Evolutionary conservation across 2,113 vertebrate species (phyloP).

Genomic region (Corynorhinus townsendii): DNA sequence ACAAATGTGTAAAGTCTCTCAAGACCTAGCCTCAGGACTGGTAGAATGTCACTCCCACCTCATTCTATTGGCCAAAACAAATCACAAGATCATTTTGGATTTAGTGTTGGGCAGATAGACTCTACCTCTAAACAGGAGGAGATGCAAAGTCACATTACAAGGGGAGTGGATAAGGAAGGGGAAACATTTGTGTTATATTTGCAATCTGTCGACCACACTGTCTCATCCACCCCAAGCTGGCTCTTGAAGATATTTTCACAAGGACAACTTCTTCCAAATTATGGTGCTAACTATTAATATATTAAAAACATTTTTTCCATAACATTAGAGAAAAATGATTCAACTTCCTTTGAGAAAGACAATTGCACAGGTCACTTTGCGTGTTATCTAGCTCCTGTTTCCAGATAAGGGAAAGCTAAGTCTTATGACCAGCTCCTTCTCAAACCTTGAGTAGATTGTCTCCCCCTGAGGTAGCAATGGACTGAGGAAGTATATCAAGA

Average conservation of each 20-base stretch:
- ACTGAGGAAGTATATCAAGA: neutral
- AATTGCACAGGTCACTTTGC: neutral
- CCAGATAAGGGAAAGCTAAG: neutral
- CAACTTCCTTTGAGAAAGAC: conserved; percentile 24
- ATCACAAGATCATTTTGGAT: neutral
- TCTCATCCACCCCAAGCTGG: neutral
- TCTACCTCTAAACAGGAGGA: neutral
- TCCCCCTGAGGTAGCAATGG: neutral
- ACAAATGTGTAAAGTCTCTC: neutral
- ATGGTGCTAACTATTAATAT: neutral
- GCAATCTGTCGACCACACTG: neutral
- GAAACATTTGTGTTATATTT: neutral
- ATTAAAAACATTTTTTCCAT: neutral
- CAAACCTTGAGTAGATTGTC: neutral
- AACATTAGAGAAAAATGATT: conserved; percentile 1
- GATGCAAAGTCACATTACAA: neutral
- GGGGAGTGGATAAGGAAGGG: too few species aligned
- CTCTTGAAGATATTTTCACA: neutral
- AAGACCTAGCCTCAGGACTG: neutral
- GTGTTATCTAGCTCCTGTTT: conserved; percentile 10
- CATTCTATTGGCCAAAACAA: neutral
- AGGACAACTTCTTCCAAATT: neutral
- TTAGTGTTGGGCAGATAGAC: neutral
- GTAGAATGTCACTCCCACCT: neutral
- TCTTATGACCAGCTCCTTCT: neutral